These are phyloP conservation scores for Callaeas wilsoni DNA, from an alignment of 2,113 vertebrate species.

Conservation along the genomic window DNA sequence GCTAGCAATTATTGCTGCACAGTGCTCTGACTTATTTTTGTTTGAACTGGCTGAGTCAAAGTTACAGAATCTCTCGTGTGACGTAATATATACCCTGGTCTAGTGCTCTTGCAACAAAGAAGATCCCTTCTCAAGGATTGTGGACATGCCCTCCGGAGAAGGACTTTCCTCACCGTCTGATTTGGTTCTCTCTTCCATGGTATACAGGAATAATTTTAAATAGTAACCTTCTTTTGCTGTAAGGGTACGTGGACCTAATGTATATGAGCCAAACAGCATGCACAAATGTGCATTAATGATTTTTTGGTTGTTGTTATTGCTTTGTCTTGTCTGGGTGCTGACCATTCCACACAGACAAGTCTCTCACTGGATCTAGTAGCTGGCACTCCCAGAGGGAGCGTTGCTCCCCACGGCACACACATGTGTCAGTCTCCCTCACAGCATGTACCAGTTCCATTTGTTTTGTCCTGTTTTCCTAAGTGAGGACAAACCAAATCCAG, in stretches of 20 bases:
- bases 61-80: conserved; percentile 15
- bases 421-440: background rate
- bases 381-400: background rate
- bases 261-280: background rate
- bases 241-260: background rate
- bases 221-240: background rate
- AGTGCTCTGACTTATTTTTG: conserved; percentile 46
- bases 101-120: conserved; percentile 21
- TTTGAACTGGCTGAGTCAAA: conserved; percentile 40
- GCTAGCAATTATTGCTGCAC: conserved; percentile 44
- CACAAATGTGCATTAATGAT: background rate
- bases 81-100: conserved; percentile 3
- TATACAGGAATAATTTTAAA: background rate
- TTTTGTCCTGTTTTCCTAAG: background rate
- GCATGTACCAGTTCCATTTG: background rate
- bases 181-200: background rate
- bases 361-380: background rate
- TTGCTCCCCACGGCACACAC: accelerated
- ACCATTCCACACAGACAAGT: background rate
- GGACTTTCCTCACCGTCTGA: conserved; percentile 2
- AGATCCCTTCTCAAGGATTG: conserved; percentile 3
- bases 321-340: background rate
- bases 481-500: background rate
- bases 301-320: background rate
- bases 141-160: conserved; percentile 28